Evolutionary conservation across 2,888 invertebrate genomes (phyloP), one percentile per base, ranked within the genome.

Genomic region (Cantharis lateralis): DNA sequence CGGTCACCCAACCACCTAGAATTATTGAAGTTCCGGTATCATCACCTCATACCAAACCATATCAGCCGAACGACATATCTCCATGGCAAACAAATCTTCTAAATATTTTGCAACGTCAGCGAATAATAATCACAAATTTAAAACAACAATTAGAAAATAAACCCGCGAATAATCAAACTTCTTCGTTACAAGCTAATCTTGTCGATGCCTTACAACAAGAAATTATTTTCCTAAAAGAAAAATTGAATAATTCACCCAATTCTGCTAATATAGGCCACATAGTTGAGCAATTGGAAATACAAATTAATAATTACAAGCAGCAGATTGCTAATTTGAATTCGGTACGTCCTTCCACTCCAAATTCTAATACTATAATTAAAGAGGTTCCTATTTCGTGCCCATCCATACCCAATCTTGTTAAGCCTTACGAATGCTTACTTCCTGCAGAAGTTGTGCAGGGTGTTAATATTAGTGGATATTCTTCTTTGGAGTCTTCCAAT

Each of bases 301-400:
- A 48, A 48, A 48, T 48, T n/a, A 48, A 48, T 48, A 48, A 48
- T n/a, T 48, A 48, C 9, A 48, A 48, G 7, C n/a, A 48, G 5
- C 48, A 48, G 5, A n/a, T 48, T n/a, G 7, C n/a, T n/a, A n/a
- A n/a, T 48, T 48, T n/a, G 11, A 4, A 9, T 32, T 3, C 32
- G 7, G 7, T 0, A 48, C 7, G 7, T n/a, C 7, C 32, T 32
- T 32, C 32, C 1, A 4, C 4, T 32, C 5, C 13, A 4, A n/a
- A n/a, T n/a, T n/a, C 76, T 1, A 76, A 72, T 15, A 10, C 69
- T 11, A 18, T 28, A 20, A 72, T 76, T 48, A 76, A 72, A 62
- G 76, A 76, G 72, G 18, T 76, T 2, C 63, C 63, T 20, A 68
- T 11, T 62, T 13, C 13, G 1, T 76, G 76, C 63, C 72, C 76